Percentiles rank a stretch among this genome's conserved stretches.
These are phyloP conservation scores for Raphicerus campestris DNA, from an alignment of 2,113 vertebrate genomes.

Conservation along the genomic window DNA sequence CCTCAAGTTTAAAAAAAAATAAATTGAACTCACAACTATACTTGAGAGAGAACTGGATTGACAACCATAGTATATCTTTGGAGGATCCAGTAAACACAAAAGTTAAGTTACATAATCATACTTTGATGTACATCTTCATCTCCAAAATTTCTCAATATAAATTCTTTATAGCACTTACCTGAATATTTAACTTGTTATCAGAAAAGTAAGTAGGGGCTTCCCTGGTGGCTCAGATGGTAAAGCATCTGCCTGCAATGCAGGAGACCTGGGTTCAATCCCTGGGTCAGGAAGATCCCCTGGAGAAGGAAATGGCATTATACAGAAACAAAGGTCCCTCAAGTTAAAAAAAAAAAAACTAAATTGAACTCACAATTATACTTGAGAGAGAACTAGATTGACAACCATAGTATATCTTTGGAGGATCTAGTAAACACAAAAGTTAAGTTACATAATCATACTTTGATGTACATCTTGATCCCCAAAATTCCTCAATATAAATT, in stretches of 20 bases:
- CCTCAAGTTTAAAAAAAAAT: neutral
- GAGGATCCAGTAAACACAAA: neutral
- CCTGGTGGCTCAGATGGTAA: no score
- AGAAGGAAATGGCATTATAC: neutral
- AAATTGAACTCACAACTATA: neutral
- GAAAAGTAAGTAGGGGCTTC: neutral
- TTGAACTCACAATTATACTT: neutral
- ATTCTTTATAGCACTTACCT: conserved; percentile 20
- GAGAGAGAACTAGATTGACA: neutral
- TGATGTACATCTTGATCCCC: neutral
- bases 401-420: neutral
- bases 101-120: neutral
- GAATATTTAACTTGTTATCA: neutral
- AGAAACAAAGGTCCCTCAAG: neutral
- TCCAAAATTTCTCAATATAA: neutral
- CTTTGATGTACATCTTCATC: neutral
- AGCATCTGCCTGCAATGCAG: no score
- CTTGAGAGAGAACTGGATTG: neutral
- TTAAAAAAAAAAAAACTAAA: neutral
- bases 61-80: neutral
- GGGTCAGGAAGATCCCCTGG: no score
- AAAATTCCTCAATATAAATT: neutral
- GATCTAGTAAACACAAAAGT: neutral
- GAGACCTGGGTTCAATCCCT: no score
- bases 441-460: neutral